A percentile compares a stretch with the other conserved stretches of the same genome.
phyloP scores from a whole-genome alignment of 1,140 invertebrate species.

The Nasonia longicornis region DNA sequence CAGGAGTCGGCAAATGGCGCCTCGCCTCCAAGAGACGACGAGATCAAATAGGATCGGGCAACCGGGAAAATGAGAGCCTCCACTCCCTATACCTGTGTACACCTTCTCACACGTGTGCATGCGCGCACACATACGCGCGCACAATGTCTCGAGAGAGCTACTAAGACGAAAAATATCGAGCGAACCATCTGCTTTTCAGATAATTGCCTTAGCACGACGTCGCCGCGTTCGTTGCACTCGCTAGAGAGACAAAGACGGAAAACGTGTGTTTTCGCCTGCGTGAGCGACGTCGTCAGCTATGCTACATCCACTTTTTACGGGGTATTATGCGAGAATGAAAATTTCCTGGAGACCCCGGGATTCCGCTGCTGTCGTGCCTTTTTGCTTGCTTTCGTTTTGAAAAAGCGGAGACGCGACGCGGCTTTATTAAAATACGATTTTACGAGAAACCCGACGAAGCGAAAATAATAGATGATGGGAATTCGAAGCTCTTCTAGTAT shows the following conservation, averaged over 20 bases:
- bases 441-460: neutral
- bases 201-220: constrained; percentile 18
- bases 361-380: neutral
- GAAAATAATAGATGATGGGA: too few relatives aligned
- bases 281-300: neutral
- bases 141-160: neutral
- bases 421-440: neutral
- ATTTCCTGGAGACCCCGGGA: neutral
- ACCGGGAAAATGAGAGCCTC: constrained; percentile 12
- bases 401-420: neutral
- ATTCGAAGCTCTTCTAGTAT: neutral
- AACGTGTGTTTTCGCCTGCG: neutral
- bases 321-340: neutral
- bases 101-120: neutral
- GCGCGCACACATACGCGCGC: neutral
- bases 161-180: constrained; percentile 15
- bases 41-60: constrained; percentile 38
- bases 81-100: neutral
- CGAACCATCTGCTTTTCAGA: constrained; percentile 23
- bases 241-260: neutral
- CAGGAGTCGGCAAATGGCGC: neutral
- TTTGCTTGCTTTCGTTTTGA: neutral
- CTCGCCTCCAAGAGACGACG: constrained; percentile 16
- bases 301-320: neutral
- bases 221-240: neutral